Evolutionary conservation across 2,888 invertebrate species (phyloP).

Genomic region (Platycheirus albimanus): DNA sequence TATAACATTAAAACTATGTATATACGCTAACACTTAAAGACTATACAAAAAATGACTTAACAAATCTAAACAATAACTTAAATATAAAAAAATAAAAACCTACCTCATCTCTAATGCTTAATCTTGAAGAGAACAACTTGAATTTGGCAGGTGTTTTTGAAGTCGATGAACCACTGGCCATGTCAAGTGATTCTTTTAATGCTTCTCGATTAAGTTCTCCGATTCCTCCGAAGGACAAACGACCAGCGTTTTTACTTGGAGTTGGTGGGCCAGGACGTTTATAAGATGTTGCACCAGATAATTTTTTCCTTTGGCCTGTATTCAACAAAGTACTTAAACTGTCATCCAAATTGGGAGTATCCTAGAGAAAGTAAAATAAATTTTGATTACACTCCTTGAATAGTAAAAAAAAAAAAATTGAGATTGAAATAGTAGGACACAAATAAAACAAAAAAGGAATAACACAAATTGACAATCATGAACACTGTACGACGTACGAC

Average conservation of each 20-base stretch:
- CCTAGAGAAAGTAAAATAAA: slow-evolving; percentile 75
- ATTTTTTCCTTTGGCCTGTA: slow-evolving; percentile 82
- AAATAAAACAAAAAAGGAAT: slow-evolving; percentile 51
- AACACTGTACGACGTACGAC: slow-evolving; percentile 23
- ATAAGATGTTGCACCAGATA: slow-evolving; percentile 88
- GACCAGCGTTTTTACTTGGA: slow-evolving; percentile 91
- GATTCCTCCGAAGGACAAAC: slow-evolving; percentile 85
- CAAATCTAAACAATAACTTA: neutral
- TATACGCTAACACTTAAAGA: neutral
- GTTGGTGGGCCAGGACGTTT: slow-evolving; percentile 94
- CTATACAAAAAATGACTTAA: neutral
- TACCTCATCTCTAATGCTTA: slow-evolving; percentile 83
- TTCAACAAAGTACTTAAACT: slow-evolving; percentile 82
- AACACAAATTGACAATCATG: slow-evolving; percentile 54
- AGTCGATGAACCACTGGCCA: slow-evolving; percentile 78
- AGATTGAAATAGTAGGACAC: too few species aligned
- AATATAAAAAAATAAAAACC: slow-evolving; percentile 13
- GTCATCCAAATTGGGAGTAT: slow-evolving; percentile 79
- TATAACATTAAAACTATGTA: neutral
- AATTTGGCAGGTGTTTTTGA: slow-evolving; percentile 87
- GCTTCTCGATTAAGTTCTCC: slow-evolving; percentile 84
- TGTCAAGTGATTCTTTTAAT: slow-evolving; percentile 84
- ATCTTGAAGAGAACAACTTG: slow-evolving; percentile 84
- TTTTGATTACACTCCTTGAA: neutral
- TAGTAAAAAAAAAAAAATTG: slow-evolving; percentile 17